phyloP scores from a whole-genome alignment of 2,113 vertebrate species.

The Macroglossus sobrinus region DNA sequence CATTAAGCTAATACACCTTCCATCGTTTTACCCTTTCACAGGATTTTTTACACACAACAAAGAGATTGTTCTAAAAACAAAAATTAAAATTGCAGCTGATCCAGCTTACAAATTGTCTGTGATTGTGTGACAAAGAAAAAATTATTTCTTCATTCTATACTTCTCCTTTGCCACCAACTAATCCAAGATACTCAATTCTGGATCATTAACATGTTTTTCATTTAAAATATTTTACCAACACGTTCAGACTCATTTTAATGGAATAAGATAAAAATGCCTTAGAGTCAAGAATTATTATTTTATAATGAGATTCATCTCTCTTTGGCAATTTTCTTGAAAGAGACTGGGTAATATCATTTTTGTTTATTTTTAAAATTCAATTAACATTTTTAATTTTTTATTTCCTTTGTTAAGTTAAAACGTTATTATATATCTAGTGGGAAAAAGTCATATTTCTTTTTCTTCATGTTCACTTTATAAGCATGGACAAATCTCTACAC shows the following conservation, averaged over 20 bases:
- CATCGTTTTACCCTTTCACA: background rate
- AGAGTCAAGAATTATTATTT: background rate
- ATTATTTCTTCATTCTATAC: background rate
- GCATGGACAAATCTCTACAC: background rate
- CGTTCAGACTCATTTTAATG: background rate
- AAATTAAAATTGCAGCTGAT: constrained; percentile 15
- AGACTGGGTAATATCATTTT: background rate
- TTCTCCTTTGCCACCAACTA: background rate
- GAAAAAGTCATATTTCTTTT: background rate
- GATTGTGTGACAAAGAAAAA: background rate
- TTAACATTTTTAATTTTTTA: background rate
- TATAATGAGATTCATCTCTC: background rate
- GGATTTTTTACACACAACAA: background rate
- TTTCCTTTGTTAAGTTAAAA: constrained; percentile 15
- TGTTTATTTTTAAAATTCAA: background rate
- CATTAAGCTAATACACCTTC: background rate
- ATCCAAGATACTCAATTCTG: background rate
- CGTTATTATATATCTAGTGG: background rate
- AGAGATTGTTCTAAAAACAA: background rate
- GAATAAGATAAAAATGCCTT: background rate
- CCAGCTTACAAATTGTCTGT: background rate
- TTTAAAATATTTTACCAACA: background rate
- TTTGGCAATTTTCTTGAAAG: background rate
- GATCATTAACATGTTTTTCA: background rate
- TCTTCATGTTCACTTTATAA: background rate